These are phyloP conservation scores for Ciconia stormi DNA, from an alignment of 2,113 vertebrate species.

Conservation along the genomic window DNA sequence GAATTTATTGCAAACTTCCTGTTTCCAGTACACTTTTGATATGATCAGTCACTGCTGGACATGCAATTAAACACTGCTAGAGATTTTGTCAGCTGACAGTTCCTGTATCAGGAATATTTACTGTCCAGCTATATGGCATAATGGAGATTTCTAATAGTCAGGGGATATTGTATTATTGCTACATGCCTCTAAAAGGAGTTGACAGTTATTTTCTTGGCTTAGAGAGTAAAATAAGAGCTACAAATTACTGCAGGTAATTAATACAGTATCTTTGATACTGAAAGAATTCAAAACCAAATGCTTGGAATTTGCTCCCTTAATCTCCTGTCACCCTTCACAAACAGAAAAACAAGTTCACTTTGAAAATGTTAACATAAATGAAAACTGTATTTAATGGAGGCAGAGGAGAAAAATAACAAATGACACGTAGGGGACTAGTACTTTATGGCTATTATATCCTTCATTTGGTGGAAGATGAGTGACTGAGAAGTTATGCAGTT, in stretches of 20 bases:
- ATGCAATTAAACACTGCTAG: background rate
- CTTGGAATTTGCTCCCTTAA: background rate
- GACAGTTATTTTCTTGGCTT: background rate
- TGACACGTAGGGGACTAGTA: background rate
- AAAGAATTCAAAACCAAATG: background rate
- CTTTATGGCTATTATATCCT: background rate
- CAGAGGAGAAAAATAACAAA: background rate
- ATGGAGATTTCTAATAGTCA: background rate
- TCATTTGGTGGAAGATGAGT: background rate
- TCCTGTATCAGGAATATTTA: background rate
- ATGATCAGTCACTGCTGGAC: background rate
- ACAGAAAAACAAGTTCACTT: background rate
- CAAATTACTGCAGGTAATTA: background rate
- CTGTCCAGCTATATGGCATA: background rate
- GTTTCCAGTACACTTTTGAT: background rate
- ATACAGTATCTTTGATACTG: background rate
- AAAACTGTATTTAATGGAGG: background rate
- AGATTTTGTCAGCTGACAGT: background rate
- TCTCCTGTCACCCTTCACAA: background rate
- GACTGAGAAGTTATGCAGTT: background rate
- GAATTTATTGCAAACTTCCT: background rate
- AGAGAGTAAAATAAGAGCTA: background rate
- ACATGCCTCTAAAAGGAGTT: background rate
- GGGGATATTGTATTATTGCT: background rate
- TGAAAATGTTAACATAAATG: background rate